These are phyloP conservation scores for Mastacembelus armatus DNA, from an alignment of 2,797 vertebrate species.

Conservation along the genomic window DNA sequence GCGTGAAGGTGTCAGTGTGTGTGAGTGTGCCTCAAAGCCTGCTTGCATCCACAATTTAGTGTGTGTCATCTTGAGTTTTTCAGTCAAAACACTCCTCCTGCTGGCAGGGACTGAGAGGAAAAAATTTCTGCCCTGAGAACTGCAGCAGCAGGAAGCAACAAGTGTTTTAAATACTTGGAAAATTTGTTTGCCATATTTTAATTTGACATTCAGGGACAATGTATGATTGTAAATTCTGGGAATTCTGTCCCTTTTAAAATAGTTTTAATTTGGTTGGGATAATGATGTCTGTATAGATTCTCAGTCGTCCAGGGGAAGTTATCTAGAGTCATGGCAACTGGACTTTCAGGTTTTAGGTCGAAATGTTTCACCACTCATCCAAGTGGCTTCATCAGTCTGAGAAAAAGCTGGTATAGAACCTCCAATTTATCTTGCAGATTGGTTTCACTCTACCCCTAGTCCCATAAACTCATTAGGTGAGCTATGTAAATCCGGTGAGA, in stretches of 20 bases:
- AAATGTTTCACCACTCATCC: too few species aligned
- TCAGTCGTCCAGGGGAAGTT: too few species aligned
- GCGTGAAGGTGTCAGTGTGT: background rate
- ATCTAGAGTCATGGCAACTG: too few species aligned
- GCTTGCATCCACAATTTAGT: slow-evolving; percentile 5
- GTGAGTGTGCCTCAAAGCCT: background rate
- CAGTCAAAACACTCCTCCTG: slow-evolving; percentile 74
- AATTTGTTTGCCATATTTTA: background rate
- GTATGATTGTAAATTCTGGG: background rate
- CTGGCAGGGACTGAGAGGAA: slow-evolving; percentile 39
- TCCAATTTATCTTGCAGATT: too few species aligned
- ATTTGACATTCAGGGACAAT: background rate
- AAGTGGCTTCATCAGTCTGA: too few species aligned
- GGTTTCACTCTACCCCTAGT: too few species aligned
- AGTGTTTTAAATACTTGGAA: background rate
- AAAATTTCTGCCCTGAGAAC: background rate
- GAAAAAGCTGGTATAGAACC: too few species aligned
- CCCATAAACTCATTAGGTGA: too few species aligned
- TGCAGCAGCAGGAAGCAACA: slow-evolving; percentile 28
- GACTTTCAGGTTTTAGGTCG: too few species aligned
- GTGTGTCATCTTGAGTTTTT: slow-evolving; percentile 18
- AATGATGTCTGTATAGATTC: too few species aligned
- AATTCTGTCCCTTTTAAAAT: background rate
- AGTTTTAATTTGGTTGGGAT: background rate
- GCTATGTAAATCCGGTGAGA: too few species aligned